phyloP scores from a whole-genome alignment of 1,140 invertebrate species.

The Pseudomyrmex dendroicus region DNA sequence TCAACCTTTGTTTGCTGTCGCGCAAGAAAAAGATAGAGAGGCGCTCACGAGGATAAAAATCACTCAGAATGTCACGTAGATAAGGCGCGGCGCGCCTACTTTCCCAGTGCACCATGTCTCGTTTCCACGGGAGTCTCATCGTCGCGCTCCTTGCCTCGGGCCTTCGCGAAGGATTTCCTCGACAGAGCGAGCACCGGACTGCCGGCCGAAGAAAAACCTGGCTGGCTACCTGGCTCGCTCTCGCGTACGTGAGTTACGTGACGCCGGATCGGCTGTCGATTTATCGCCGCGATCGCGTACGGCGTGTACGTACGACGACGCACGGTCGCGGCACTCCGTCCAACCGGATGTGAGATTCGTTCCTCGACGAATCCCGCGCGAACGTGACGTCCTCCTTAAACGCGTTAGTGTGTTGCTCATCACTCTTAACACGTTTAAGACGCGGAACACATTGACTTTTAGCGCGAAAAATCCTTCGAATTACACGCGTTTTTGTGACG shows the following conservation, averaged over 20 bases:
- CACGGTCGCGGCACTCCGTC: constrained; percentile 8
- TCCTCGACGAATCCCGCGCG: constrained; percentile 54
- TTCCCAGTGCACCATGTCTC: constrained; percentile 44
- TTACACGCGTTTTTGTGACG: neutral
- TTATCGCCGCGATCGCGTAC: constrained; percentile 70
- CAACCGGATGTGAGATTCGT: constrained; percentile 74
- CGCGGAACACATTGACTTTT: neutral
- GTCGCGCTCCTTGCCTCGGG: constrained; percentile 19
- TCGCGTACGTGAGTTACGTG: constrained; percentile 78
- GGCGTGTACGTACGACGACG: constrained; percentile 42
- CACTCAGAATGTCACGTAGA: constrained; percentile 59
- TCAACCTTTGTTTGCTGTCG: constrained; percentile 19
- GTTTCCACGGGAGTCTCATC: constrained; percentile 31
- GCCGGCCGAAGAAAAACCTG: constrained; percentile 70
- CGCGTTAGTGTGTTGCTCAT: neutral
- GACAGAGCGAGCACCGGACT: constrained; percentile 60
- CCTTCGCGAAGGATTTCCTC: constrained; percentile 66
- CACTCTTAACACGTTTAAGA: neutral
- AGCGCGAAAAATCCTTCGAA: neutral
- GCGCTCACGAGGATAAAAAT: constrained; percentile 53
- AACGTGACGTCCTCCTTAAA: constrained; percentile 62
- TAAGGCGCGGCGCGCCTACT: constrained; percentile 44
- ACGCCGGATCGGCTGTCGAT: constrained; percentile 74
- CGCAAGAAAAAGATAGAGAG: neutral
- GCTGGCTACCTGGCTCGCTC: constrained; percentile 69